Evolutionary conservation across 2,797 vertebrate genomes (phyloP).

Genomic region (Takifugu rubripes): DNA sequence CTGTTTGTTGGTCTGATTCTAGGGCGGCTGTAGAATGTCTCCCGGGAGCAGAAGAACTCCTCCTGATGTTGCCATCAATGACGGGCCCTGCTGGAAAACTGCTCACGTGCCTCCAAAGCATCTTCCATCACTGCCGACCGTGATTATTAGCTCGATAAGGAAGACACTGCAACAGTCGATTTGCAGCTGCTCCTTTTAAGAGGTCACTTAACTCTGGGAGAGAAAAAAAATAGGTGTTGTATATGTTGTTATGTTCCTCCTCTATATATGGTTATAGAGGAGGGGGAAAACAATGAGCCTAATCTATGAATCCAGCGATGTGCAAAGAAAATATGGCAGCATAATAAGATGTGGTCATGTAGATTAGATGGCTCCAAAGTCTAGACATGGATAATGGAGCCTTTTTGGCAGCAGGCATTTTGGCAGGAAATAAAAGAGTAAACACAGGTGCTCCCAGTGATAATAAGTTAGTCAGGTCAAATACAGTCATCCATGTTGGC

Average conservation of each 20-base stretch:
- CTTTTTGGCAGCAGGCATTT: not conserved
- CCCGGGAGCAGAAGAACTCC: no score
- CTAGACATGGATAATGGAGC: constrained; percentile 7
- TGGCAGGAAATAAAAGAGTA: no score
- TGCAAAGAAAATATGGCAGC: constrained; percentile 6
- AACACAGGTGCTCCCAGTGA: no score
- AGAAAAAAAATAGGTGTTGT: constrained; percentile 1
- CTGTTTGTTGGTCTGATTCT: not conserved
- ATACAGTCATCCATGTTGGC: no score
- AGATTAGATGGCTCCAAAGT: constrained; percentile 7
- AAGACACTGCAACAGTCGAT: constrained; percentile 3
- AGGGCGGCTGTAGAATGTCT: no score
- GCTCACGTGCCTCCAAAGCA: not conserved
- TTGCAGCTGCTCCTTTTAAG: constrained; percentile 15
- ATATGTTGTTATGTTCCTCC: not conserved
- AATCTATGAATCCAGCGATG: constrained; percentile 13
- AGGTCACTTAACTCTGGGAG: constrained; percentile 13
- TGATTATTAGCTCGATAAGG: not conserved
- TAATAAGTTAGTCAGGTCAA: constrained; percentile 4
- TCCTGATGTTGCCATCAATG: no score
- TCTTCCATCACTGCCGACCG: not conserved
- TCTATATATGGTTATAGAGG: not conserved
- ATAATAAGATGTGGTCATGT: constrained; percentile 9
- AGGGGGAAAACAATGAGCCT: not conserved
- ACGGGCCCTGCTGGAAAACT: not conserved